Conservation (phyloP, 1,140 invertebrate genomes). For the Pararge aegeria region DNA sequence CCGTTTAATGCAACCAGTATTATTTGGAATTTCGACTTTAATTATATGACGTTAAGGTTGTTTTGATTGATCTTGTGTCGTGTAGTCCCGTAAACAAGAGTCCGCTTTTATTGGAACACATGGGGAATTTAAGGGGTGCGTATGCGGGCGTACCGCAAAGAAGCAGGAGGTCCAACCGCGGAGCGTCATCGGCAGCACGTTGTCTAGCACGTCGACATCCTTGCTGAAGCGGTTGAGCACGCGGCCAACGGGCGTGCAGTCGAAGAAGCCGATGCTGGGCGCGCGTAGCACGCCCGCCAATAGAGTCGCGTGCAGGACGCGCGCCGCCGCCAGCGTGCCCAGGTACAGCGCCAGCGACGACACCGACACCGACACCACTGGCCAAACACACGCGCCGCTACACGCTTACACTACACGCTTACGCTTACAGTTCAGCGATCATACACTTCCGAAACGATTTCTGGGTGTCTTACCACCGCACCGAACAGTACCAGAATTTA, state of each 20-base stretch:
- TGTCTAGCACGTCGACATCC: constrained; percentile 90
- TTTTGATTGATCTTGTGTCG: too few relatives aligned
- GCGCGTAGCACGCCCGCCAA: constrained; percentile 86
- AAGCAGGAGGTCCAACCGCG: constrained; percentile 86
- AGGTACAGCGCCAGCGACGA: constrained; percentile 84
- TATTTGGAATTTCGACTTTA: too few relatives aligned
- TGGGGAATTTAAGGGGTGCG: neutral
- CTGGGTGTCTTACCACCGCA: too few relatives aligned
- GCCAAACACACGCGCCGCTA: constrained; percentile 27
- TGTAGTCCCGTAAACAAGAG: too few relatives aligned
- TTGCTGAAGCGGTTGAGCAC: constrained; percentile 92
- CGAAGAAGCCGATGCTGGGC: constrained; percentile 89
- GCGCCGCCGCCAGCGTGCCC: constrained; percentile 86
- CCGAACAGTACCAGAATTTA: too few relatives aligned
- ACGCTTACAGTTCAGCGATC: neutral
- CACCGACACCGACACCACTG: constrained; percentile 85
- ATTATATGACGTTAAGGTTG: too few relatives aligned
- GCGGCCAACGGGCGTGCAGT: constrained; percentile 91
- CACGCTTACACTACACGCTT: neutral
- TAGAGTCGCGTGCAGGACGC: constrained; percentile 83
- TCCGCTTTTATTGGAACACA: neutral
- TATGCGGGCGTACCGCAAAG: constrained; percentile 81
- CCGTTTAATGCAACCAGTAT: too few relatives aligned
- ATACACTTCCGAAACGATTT: neutral
- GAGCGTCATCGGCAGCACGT: constrained; percentile 86